Evolutionary conservation across 2,797 vertebrate genomes (phyloP).

Genomic region (Numenius phaeopus): DNA sequence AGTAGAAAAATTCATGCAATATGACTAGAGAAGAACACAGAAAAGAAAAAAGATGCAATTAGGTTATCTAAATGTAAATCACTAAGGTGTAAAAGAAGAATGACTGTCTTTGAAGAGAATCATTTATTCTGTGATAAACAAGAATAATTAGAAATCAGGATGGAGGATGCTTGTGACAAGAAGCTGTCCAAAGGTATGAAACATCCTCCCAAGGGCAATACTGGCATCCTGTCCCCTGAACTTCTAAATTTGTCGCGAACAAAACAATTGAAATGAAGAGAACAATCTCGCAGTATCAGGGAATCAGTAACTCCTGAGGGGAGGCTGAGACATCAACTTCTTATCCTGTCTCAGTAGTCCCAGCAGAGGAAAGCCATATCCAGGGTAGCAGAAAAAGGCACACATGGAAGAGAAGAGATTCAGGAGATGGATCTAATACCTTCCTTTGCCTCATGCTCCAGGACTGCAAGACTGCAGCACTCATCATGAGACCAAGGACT

Average conservation of each 20-base stretch:
- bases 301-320: neutral
- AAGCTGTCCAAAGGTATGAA: neutral
- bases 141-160: neutral
- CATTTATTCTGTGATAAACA: neutral
- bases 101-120: neutral
- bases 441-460: neutral
- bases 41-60: neutral
- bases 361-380: neutral
- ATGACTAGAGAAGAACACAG: neutral
- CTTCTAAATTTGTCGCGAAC: neutral
- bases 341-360: neutral
- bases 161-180: neutral
- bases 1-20: neutral
- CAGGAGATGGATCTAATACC: neutral
- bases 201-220: neutral
- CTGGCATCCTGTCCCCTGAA: neutral
- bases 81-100: neutral
- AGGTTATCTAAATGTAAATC: neutral
- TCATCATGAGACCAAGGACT: neutral
- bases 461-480: neutral
- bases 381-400: neutral
- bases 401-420: neutral
- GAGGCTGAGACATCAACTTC: neutral
- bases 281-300: neutral
- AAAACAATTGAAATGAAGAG: neutral